phyloP scores from a whole-genome alignment of 2,113 vertebrate species.

The Perca fluviatilis region DNA sequence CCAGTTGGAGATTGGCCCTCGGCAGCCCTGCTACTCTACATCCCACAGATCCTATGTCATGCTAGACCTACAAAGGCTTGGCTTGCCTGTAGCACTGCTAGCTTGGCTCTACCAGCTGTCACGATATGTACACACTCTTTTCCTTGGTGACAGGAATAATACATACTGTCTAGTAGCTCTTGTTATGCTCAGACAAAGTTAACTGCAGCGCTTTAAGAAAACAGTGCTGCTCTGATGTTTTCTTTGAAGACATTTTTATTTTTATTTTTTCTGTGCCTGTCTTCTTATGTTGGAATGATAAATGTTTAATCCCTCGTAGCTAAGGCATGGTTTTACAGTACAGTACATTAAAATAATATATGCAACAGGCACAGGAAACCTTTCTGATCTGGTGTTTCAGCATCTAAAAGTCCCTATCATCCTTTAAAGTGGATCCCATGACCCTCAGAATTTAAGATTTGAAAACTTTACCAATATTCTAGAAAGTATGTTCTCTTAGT shows the following conservation, averaged over 20 bases:
- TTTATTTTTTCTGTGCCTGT: constrained; percentile 8
- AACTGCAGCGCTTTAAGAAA: constrained; percentile 26
- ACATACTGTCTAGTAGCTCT: constrained; percentile 35
- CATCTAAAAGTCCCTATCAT: not conserved
- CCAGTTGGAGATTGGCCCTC: constrained; percentile 62
- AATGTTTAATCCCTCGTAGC: constrained; percentile 26
- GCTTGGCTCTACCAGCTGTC: constrained; percentile 67
- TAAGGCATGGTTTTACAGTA: not conserved
- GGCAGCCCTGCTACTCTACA: constrained; percentile 38
- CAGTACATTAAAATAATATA: constrained; percentile 20
- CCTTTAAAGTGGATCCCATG: not conserved
- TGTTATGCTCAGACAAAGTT: constrained; percentile 54
- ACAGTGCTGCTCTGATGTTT: constrained; percentile 34
- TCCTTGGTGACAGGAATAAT: constrained; percentile 39
- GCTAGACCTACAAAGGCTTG: constrained; percentile 48
- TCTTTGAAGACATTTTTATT: constrained; percentile 32
- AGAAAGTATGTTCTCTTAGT: not conserved
- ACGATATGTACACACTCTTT: constrained; percentile 14
- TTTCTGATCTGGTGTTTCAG: constrained; percentile 3
- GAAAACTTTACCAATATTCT: not conserved
- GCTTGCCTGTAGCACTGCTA: constrained; percentile 39
- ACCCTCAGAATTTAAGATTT: not conserved
- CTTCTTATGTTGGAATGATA: constrained; percentile 24
- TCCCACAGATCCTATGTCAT: constrained; percentile 64
- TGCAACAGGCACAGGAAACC: constrained; percentile 16